phyloP scores from a whole-genome alignment of 2,113 vertebrate species.

The Hoplias malabaricus region DNA sequence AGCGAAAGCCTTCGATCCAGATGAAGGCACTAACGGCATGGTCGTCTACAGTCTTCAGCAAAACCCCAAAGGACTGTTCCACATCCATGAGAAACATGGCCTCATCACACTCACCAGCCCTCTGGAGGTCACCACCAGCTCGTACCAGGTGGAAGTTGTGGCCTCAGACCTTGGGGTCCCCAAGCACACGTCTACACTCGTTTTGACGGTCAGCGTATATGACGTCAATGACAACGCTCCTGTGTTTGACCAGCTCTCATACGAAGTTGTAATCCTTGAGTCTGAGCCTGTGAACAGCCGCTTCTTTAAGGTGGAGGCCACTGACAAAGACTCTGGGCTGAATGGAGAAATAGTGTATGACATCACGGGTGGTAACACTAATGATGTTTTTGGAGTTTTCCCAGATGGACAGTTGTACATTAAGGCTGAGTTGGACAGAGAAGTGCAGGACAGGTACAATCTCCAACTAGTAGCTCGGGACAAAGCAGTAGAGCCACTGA shows the following conservation, averaged over 20 bases:
- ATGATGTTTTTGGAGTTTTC: constrained; percentile 93
- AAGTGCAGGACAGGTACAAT: constrained; percentile 87
- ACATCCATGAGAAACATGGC: constrained; percentile 84
- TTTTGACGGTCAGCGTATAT: constrained; percentile 89
- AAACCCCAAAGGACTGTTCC: constrained; percentile 87
- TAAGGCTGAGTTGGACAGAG: constrained; percentile 92
- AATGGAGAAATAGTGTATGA: constrained; percentile 93
- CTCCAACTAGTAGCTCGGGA: constrained; percentile 87
- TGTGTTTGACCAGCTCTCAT: constrained; percentile 94
- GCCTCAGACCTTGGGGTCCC: constrained; percentile 91
- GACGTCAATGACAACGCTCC: constrained; percentile 96
- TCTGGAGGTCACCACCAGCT: constrained; percentile 84
- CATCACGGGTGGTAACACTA: constrained; percentile 86
- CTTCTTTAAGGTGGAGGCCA: constrained; percentile 93
- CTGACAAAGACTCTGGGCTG: constrained; percentile 89
- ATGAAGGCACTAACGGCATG: constrained; percentile 88
- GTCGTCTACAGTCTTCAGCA: constrained; percentile 90
- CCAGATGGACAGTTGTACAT: constrained; percentile 96
- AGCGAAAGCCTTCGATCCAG: constrained; percentile 87
- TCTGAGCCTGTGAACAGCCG: constrained; percentile 93
- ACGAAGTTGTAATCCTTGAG: constrained; percentile 90
- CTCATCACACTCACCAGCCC: constrained; percentile 82
- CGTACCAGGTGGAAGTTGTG: constrained; percentile 89
- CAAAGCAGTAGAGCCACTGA: constrained; percentile 88
- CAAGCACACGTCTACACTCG: constrained; percentile 80